Base-by-base conservation (phyloP, 1,140 invertebrate genomes). In the Drosophila pectinifera region DNA sequence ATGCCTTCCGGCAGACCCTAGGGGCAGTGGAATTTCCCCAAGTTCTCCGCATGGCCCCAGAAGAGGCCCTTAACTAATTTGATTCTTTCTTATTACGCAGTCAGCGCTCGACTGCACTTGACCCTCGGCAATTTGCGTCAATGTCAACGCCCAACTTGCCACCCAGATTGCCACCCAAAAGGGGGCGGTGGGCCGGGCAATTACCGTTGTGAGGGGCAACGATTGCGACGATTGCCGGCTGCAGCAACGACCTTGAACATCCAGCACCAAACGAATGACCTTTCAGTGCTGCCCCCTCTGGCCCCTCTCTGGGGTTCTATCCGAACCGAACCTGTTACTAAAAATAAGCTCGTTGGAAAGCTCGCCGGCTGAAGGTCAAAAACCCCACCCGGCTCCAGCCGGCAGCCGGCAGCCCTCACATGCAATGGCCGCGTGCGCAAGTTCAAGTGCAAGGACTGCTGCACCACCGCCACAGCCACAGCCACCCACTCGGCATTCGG, bases 381-480 rank as follows among this genome's bases (percentile, higher is more conserved):
- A 76, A 76, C 76, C 73, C 65, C 73, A 80, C 77, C 72, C 72
- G 51, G 36, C 45, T 22, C 31, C 36, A 42, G 7, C 13, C 34
- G 39, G 36, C 36, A 42, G 7, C 13, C 34, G 39, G 16, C 58
- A n/a, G 20, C 24, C 28, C 43, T 8, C 84, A 89, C 84, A 89
- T 89, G 84, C 84, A 70, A 59, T 53, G 43, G 69, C 84, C 80
- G 84, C 84, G 84, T 89, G 84, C 79, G 80, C 84, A 89, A 80
- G 84, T 89, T 89, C 84, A 89, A 89, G 84, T 84, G 84, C 84
- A 89, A 89, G 84, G 84, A 67, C 61, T 69, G 68, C 73, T 81
- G 57, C 39, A n/a, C 24, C 62, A 22, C 2, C 22, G 5, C 11
- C 28, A 18, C 10, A 26, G 8, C 6, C 18, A 11, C 6, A 16